Conservation (phyloP, 2,888 invertebrate species). For the Morpho helenor region DNA sequence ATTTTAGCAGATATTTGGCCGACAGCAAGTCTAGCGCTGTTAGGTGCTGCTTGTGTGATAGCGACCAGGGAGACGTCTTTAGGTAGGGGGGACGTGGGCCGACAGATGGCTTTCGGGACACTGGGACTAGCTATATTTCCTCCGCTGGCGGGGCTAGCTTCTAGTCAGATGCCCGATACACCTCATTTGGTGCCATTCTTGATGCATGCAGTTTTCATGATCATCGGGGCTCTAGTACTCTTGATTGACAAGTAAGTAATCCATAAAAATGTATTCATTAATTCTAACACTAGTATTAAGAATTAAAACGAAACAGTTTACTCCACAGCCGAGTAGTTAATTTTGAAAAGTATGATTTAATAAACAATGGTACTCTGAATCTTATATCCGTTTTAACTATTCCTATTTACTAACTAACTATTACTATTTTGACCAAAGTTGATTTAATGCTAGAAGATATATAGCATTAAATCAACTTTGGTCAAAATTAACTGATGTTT, state of each 20-base stretch:
- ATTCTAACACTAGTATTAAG: too few species aligned
- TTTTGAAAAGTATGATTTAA: too few species aligned
- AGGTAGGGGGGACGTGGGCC: conserved; percentile 88
- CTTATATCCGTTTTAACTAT: too few species aligned
- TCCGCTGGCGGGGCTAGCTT: conserved; percentile 75
- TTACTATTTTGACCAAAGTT: too few species aligned
- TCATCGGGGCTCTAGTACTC: conserved; percentile 79
- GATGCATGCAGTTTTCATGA: conserved; percentile 77
- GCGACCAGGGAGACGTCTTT: conserved; percentile 89
- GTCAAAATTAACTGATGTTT: too few species aligned
- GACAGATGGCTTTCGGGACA: conserved; percentile 87
- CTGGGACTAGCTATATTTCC: conserved; percentile 86
- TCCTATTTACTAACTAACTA: too few species aligned
- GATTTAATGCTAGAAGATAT: too few species aligned
- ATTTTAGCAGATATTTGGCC: conserved; percentile 88
- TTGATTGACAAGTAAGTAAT: conserved; percentile 75
- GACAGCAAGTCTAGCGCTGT: conserved; percentile 83
- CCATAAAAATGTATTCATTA: neutral
- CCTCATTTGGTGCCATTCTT: conserved; percentile 78
- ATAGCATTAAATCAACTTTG: too few species aligned
- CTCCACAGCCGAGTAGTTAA: too few species aligned
- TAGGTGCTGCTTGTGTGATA: conserved; percentile 88
- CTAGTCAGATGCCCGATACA: conserved; percentile 52
- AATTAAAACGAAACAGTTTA: too few species aligned
- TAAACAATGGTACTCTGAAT: too few species aligned